Evolutionary conservation across 2,888 invertebrate species (phyloP), one percentile per base, ranked within the genome.

Genomic region (Nemapogon koenigi): DNA sequence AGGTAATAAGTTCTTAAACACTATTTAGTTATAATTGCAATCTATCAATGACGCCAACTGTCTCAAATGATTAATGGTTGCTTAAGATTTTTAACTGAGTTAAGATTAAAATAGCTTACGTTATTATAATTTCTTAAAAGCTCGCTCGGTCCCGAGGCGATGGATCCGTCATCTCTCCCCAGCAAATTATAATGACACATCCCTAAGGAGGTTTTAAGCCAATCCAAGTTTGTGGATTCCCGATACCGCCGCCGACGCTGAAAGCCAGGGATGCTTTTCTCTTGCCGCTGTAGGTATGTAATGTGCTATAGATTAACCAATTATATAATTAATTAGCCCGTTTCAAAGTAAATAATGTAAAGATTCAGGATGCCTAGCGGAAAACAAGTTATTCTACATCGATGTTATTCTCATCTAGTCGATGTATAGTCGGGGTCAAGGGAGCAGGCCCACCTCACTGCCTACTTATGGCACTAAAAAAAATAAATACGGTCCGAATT

Each of bases 51-150:
- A 46, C 56, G n/a, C n/a, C 16, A 16, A 54, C 65, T 71, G 75
- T 72, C 76, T 75, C 62, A 64, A 68, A 61, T 76, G 78, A 78
- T 76, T 73, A 75, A 76, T 75, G 75, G 57, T 67, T 69, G 71
- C 65, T 73, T 71, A 72, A 76, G 76, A 76, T 76, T 76, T 76
- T 78, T 78, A 76, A 76, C 73, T 70, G 69, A 76, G 73, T 78
- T 75, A 72, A 75, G 75, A 76, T 75, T 76, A 78, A 76, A 75
- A 73, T 75, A 72, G 78, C 78, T 78, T 64, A 71, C 62, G 69
- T 71, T 70, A 70, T 69, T 69, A 66, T 66, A 65, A 66, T 68
- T 59, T 62, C 60, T 43, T 43, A 43, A 43, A 37, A 43, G 30
- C 56, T 55, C 55, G 55, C n/a, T 40, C 50, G 49, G 46, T 69